A percentile compares a stretch with the other conserved stretches of the same genome.
Conservation (phyloP, 2,113 vertebrate genomes). For the Solea solea region DNA sequence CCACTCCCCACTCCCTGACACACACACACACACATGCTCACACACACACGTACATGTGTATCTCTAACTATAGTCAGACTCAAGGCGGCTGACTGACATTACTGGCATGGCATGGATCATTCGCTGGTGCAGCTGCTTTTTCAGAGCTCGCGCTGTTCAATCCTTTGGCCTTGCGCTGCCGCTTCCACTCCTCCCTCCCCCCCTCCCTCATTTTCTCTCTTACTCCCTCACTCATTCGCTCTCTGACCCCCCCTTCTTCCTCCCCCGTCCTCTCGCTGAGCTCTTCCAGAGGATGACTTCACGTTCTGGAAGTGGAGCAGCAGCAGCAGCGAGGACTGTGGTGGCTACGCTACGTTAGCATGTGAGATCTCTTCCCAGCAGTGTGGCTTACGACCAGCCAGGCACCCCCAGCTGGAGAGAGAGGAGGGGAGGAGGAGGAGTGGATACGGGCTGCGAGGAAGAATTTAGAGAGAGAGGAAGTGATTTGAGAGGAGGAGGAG, state of each 20-base stretch:
- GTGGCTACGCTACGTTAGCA: slow-evolving; percentile 60
- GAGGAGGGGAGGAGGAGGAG: slow-evolving; percentile 13
- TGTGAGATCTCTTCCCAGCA: slow-evolving; percentile 52
- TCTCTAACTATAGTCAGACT: slow-evolving; percentile 93
- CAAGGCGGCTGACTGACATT: slow-evolving; percentile 88
- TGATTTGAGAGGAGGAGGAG: slow-evolving; percentile 34
- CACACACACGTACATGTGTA: slow-evolving; percentile 60
- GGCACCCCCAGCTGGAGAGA: slow-evolving; percentile 44
- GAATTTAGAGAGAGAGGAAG: slow-evolving; percentile 34
- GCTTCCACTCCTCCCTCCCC: slow-evolving; percentile 38
- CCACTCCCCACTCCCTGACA: slow-evolving; percentile 6
- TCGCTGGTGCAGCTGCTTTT: slow-evolving; percentile 94
- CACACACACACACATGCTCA: slow-evolving; percentile 8
- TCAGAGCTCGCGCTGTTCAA: slow-evolving; percentile 82
- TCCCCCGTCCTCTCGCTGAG: slow-evolving; percentile 46
- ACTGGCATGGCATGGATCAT: slow-evolving; percentile 90
- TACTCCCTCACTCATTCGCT: slow-evolving; percentile 9
- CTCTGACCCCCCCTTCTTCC: slow-evolving; percentile 10
- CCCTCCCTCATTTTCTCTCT: slow-evolving; percentile 19
- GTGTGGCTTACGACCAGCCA: slow-evolving; percentile 39
- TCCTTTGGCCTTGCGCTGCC: slow-evolving; percentile 72
- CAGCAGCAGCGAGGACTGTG: slow-evolving; percentile 24
- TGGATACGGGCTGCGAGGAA: slow-evolving; percentile 18
- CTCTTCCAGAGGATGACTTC: slow-evolving; percentile 76
- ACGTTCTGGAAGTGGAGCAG: slow-evolving; percentile 66